Conservation (phyloP, 2,888 invertebrate species). For the Amphiduros pacificus region DNA sequence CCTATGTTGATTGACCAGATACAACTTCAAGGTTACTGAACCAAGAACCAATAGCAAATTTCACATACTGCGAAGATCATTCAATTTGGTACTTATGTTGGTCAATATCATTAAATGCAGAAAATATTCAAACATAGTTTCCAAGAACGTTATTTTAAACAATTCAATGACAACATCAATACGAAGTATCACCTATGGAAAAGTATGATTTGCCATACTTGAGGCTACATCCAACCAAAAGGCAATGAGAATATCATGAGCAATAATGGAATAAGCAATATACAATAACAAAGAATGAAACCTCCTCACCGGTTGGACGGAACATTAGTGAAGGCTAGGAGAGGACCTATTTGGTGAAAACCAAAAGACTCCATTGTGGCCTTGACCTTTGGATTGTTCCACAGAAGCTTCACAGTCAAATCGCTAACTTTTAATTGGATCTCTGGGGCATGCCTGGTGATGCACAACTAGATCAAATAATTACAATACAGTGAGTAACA, state of each 20-base stretch:
- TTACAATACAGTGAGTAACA: too few relatives aligned
- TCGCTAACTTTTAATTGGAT: slow-evolving; percentile 55
- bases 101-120: background rate
- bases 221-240: background rate
- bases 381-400: slow-evolving; percentile 43
- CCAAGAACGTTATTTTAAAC: too few relatives aligned
- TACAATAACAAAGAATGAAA: background rate
- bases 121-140: background rate
- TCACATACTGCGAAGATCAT: background rate
- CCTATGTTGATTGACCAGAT: too few relatives aligned
- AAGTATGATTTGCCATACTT: too few relatives aligned
- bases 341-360: slow-evolving; percentile 51
- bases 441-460: slow-evolving; percentile 54
- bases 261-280: background rate
- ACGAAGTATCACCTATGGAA: too few relatives aligned
- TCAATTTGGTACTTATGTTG: background rate
- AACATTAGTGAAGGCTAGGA: slow-evolving; percentile 47
- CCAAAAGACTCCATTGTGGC: slow-evolving; percentile 41
- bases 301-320: slow-evolving; percentile 41
- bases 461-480: slow-evolving; percentile 50
- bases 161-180: too few relatives aligned
- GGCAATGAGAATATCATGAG: background rate
- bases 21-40: background rate
- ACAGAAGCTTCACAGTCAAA: slow-evolving; percentile 48
- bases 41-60: background rate